Evolutionary conservation across 2,888 invertebrate genomes (phyloP).

Genomic region (Zonitis immaculata): DNA sequence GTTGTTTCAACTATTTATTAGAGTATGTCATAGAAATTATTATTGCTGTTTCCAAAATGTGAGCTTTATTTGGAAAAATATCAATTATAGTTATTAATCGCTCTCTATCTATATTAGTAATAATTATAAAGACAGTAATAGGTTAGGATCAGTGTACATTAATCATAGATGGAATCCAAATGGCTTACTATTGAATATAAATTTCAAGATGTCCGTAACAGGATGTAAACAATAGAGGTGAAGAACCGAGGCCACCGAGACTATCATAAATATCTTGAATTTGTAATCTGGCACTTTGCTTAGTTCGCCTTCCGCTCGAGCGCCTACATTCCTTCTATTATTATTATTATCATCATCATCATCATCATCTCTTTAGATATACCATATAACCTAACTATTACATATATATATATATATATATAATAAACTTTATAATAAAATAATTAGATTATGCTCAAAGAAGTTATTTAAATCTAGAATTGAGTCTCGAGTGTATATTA

Average conservation of each 20-base stretch:
- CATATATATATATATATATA: too few relatives aligned
- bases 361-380: slow-evolving; percentile 6
- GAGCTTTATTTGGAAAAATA: too few relatives aligned
- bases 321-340: slow-evolving; percentile 44
- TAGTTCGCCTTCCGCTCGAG: slow-evolving; percentile 43
- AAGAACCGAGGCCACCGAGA: slow-evolving; percentile 47
- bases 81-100: too few relatives aligned
- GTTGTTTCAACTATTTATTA: too few relatives aligned
- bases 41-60: too few relatives aligned
- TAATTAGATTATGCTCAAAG: too few relatives aligned
- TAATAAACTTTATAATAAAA: too few relatives aligned
- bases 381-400: not conserved
- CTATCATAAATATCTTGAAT: slow-evolving; percentile 49
- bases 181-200: slow-evolving; percentile 37
- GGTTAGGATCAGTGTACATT: slow-evolving; percentile 30
- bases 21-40: too few relatives aligned
- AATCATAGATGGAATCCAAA: slow-evolving; percentile 38
- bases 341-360: slow-evolving; percentile 29
- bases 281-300: slow-evolving; percentile 46
- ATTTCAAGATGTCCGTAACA: slow-evolving; percentile 47
- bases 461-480: too few relatives aligned
- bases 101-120: too few relatives aligned
- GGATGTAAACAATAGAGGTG: slow-evolving; percentile 50
- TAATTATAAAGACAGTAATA: slow-evolving; percentile 27
- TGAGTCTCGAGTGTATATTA: too few relatives aligned